Percentiles rank a stretch among this genome's conserved stretches.
Conservation (phyloP, 2,797 vertebrate genomes). For the Gallinago stenura region DNA sequence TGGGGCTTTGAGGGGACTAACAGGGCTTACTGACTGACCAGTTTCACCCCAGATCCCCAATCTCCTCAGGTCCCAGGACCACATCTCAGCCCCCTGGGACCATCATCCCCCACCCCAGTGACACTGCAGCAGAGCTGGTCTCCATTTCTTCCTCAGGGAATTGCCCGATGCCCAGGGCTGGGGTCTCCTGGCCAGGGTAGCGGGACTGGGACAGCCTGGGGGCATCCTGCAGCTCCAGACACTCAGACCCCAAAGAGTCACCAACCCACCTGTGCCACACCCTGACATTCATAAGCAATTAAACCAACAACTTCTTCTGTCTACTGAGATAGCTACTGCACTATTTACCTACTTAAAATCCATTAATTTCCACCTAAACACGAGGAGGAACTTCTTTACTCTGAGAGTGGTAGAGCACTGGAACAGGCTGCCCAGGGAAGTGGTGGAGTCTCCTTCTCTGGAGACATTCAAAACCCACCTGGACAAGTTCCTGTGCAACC, state of each 20-base stretch:
- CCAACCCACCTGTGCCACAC: background rate
- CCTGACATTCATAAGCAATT: background rate
- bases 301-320: background rate
- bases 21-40: background rate
- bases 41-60: background rate
- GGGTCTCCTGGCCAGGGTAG: background rate
- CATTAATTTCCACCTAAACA: background rate
- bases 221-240: fast-evolving
- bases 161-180: fast-evolving
- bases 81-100: background rate
- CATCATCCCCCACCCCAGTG: fast-evolving
- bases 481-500: too few relatives aligned
- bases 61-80: background rate
- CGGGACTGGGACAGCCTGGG: background rate
- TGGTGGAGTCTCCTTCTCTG: too few relatives aligned
- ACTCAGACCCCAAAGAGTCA: fast-evolving
- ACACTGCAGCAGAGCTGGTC: background rate
- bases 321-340: fast-evolving
- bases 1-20: background rate
- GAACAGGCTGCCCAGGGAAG: too few relatives aligned
- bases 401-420: too few relatives aligned
- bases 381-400: too few relatives aligned
- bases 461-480: too few relatives aligned
- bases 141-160: background rate
- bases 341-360: background rate